Conservation (phyloP, 2,797 vertebrate genomes). For the Macropus fuliginosus region DNA sequence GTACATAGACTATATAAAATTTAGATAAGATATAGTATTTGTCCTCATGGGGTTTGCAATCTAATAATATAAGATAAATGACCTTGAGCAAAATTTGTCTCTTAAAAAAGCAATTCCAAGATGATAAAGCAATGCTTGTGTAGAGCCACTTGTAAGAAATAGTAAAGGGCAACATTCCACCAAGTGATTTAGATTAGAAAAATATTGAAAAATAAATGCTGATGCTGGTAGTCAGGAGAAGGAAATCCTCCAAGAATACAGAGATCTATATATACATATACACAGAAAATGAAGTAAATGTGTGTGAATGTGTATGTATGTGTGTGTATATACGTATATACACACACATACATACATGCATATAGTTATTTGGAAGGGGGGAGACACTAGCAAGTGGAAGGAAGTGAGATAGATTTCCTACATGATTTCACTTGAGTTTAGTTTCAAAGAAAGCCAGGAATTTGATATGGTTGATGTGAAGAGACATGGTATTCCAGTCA, state of each 20-base stretch:
- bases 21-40: neutral
- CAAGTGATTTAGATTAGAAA: neutral
- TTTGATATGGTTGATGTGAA: neutral
- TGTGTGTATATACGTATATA: too few species aligned
- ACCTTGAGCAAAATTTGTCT: slow-evolving; percentile 52
- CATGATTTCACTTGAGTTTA: neutral
- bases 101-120: neutral
- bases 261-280: neutral
- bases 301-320: too few species aligned
- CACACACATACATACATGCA: too few species aligned
- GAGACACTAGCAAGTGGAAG: neutral
- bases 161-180: neutral
- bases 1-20: neutral
- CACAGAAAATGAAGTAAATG: neutral
- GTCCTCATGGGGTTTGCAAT: neutral
- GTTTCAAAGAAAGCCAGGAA: neutral
- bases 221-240: neutral
- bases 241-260: neutral
- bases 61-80: slow-evolving; percentile 22
- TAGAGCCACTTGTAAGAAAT: neutral
- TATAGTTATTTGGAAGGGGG: neutral
- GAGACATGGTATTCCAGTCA: neutral
- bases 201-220: neutral
- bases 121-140: neutral
- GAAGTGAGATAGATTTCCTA: neutral